Base-by-base conservation (phyloP, 35 echinoderm and acorn worm species). In the Heliocidaris tuberculata region DNA sequence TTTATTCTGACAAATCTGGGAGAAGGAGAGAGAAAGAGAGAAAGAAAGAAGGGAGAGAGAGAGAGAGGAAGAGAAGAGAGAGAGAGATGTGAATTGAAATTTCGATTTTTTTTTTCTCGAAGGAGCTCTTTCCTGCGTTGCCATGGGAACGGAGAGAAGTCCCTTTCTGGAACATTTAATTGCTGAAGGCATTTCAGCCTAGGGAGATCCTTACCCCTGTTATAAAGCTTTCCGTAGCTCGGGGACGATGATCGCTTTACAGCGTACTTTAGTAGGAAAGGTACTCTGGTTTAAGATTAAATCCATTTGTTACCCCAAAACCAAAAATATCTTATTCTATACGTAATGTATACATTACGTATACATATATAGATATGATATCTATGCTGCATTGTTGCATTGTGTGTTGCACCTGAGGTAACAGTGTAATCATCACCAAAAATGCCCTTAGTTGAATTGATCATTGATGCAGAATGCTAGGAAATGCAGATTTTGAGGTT, bases 161-260 rank as follows among this genome's bases (percentile, higher is more conserved):
- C 65, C 65, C 65, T 78, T 78, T 78, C 65, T 78, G 65, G 65
- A 78, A 21, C 65, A 78, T 78, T 78, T 78, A 78, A 78, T 78
- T 78, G 65, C 65, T 78, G 15, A 24, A 78, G 65, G 65, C 65
- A 78, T n/a, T 78, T 78, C 19, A 78, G 21, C 65, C 65, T 3
- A 78, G 27, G 65, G 65, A 78, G 65, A 78, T 78, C 65, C 21
- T 78, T 78, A 78, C 65, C 65, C 65, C 65, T 78, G 8, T 78
- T 29, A n/a, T 24, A 78, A 78, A 78, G 65, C 65, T n/a, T 78
- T 19, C 65, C 21, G 21, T 78, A 78, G 19, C 65, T 7, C 65
- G 3, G 65, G 65, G 27, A 78, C 65, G 65, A n/a, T 78, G 65
- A 78, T 78, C 65, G 65, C 65, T 78, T 78, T 78, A n/a, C 27